Evolutionary conservation across 2,888 invertebrate genomes (phyloP), one percentile per base, ranked within the genome.

Genomic region (Tubulanus polymorphus): DNA sequence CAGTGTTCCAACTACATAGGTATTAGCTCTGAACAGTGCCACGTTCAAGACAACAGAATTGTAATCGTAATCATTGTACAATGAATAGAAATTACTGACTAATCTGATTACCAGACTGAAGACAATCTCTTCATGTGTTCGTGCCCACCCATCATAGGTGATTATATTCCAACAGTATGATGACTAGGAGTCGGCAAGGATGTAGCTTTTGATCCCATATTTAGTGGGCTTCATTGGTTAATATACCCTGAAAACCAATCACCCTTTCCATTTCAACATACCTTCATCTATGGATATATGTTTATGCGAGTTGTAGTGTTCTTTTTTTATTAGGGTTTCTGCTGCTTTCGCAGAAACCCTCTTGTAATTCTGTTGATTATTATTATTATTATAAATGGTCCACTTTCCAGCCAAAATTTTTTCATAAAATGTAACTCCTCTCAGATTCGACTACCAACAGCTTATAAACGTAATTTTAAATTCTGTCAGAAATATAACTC

Each of bases 51-150:
- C 41, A 41, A 41, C 41, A 8, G 41, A 41, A 23, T 41, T 41
- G 15, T 41, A 41, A 15, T 8, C 18, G 15, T 41, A 20, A 23
- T 41, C 41, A 18, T 20, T 41, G 41, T 41, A 41, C 6, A 41
- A 23, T 8, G 41, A 8, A 3, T 15, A 15, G 41, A 41, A 41
- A 15, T 41, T 18, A 5, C 41, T 23, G 23, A 15, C 15, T 5
- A 41, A 15, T 41, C 41, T 15, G 6, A 20, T 23, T 23, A 41
- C 20, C 41, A 41, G 41, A 41, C 20, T 15, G 23, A 41, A 41
- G 41, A 41, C 41, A 41, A 41, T 41, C 41, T 41, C 41, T 20
- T 15, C 20, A 41, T 20, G 41, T 41, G 41, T 41, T 18, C 41
- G 41, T 5, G 5, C 20, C 23, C 20, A 20, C 6, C 41, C 41